Conservation (phyloP, 2,113 vertebrate species). For the Coracopsis vasa region DNA sequence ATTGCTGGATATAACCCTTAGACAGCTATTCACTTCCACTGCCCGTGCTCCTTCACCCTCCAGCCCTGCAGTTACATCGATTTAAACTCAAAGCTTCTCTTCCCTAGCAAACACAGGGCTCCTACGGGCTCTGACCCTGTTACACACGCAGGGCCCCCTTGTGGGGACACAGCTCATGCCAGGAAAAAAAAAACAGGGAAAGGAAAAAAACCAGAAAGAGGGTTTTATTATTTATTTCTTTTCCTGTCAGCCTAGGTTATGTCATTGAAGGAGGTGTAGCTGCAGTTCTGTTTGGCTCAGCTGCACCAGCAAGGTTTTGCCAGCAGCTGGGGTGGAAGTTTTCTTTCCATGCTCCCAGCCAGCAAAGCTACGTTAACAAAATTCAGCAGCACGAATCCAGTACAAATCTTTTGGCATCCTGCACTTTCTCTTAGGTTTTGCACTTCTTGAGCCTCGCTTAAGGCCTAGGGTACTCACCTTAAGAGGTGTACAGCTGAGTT, state of each 20-base stretch:
- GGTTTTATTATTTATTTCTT: background rate
- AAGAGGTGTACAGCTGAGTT: background rate
- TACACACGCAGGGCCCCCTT: background rate
- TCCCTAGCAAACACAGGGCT: background rate
- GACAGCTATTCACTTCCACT: background rate
- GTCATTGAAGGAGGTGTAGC: conserved; percentile 36
- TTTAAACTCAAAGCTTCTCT: background rate
- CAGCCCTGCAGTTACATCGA: too few species aligned
- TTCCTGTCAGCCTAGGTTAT: conserved; percentile 43
- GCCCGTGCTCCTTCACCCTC: background rate
- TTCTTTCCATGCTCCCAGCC: background rate
- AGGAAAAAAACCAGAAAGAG: background rate
- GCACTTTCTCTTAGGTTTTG: background rate
- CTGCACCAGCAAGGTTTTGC: background rate
- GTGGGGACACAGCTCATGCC: conserved; percentile 1
- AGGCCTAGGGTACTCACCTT: background rate
- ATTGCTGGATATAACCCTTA: background rate
- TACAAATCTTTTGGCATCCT: background rate
- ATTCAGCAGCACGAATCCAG: background rate
- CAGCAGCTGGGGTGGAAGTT: background rate
- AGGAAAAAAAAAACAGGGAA: background rate
- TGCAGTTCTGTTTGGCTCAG: conserved; percentile 41
- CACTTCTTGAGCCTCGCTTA: background rate
- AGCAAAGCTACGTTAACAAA: background rate
- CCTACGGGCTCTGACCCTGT: background rate